Conservation (phyloP, 2,113 vertebrate genomes). For the Pimephales promelas region DNA sequence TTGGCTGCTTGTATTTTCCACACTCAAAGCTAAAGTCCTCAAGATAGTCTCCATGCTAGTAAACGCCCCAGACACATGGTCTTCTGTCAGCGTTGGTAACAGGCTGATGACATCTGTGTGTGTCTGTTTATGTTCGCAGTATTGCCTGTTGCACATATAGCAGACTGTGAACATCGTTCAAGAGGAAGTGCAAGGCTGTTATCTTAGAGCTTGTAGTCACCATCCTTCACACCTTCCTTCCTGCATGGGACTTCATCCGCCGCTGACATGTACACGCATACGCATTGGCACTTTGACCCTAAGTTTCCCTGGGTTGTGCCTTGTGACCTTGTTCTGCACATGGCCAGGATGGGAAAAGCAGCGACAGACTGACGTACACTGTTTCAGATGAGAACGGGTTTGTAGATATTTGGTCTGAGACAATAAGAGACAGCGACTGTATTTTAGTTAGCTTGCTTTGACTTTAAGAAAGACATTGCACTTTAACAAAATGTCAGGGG, state of each 20-base stretch:
- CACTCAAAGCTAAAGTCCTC: slow-evolving; percentile 11
- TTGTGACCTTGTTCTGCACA: slow-evolving; percentile 49
- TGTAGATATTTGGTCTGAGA: slow-evolving; percentile 53
- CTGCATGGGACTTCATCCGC: slow-evolving; percentile 34
- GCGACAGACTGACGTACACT: slow-evolving; percentile 53
- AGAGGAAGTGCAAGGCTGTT: slow-evolving; percentile 20
- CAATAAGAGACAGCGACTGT: too few relatives aligned
- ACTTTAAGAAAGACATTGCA: slow-evolving; percentile 43
- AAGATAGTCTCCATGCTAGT: neutral
- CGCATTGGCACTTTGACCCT: slow-evolving; percentile 55
- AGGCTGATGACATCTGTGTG: slow-evolving; percentile 41
- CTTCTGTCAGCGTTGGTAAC: slow-evolving; percentile 42
- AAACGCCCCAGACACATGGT: slow-evolving; percentile 25
- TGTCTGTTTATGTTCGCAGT: slow-evolving; percentile 24
- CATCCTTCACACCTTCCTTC: slow-evolving; percentile 48
- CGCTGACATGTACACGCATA: slow-evolving; percentile 41
- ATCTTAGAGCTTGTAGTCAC: slow-evolving; percentile 20
- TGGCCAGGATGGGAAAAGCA: slow-evolving; percentile 62
- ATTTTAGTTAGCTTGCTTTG: slow-evolving; percentile 65
- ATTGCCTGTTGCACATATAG: slow-evolving; percentile 23
- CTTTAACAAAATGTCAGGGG: slow-evolving; percentile 48
- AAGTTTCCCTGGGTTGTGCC: slow-evolving; percentile 63
- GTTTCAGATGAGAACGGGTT: slow-evolving; percentile 40
- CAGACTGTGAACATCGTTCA: neutral
- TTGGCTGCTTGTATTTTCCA: neutral